These are phyloP conservation scores for Mnemiopsis leidyi DNA, from an alignment of 37 sponge, comb jelly and placozoan genomes.

Conservation along the genomic window DNA sequence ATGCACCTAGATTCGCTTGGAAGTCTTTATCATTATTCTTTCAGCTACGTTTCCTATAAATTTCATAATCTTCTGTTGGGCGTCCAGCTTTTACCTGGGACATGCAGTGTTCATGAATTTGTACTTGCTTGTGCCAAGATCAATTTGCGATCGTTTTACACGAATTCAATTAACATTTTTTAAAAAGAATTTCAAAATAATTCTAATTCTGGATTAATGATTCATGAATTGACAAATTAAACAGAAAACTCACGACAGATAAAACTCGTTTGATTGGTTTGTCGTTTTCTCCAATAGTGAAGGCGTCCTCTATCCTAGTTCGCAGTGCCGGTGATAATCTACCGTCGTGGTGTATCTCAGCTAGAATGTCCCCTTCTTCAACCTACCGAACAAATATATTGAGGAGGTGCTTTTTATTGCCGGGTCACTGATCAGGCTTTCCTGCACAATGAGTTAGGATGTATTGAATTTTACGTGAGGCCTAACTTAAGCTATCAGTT, in stretches of 20 bases:
- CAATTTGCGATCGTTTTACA: background rate
- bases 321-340: background rate
- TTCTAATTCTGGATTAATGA: background rate
- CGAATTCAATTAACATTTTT: too few species aligned
- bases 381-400: too few species aligned
- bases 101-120: background rate
- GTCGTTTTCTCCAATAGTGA: background rate
- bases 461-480: too few species aligned
- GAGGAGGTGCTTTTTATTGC: too few species aligned
- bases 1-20: too few species aligned
- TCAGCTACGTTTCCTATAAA: too few species aligned
- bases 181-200: background rate
- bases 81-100: background rate
- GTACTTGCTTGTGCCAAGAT: too few species aligned
- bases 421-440: too few species aligned
- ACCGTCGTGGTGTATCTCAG: slow-evolving; percentile 43
- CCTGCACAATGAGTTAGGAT: too few species aligned
- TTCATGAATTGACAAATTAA: too few species aligned
- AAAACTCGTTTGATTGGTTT: background rate
- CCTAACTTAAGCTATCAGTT: too few species aligned
- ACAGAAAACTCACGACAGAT: background rate
- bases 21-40: too few species aligned
- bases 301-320: background rate
- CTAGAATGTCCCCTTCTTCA: background rate
- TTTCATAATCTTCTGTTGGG: background rate